phyloP scores from a whole-genome alignment of 2,113 vertebrate genomes.

The Sorex araneus region DNA sequence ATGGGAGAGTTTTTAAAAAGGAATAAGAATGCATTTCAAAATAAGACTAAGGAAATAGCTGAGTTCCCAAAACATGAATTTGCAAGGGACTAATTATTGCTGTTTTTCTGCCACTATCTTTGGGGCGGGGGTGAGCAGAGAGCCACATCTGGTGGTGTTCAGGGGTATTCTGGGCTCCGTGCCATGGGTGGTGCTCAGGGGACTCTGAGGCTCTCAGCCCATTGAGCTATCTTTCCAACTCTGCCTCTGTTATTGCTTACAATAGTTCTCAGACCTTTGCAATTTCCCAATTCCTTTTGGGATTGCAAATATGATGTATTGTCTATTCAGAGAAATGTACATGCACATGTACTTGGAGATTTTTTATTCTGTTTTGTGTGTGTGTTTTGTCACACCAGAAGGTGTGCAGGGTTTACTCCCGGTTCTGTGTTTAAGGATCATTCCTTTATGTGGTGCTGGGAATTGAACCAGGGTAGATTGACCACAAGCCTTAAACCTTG shows the following conservation, averaged over 20 bases:
- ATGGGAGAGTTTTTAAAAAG: background rate
- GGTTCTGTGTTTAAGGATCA: too few species aligned
- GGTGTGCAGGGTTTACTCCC: too few species aligned
- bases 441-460: too few species aligned
- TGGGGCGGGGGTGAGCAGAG: too few species aligned
- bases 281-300: background rate
- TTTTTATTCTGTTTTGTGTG: background rate
- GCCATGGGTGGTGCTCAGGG: too few species aligned
- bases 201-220: too few species aligned
- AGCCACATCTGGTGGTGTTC: too few species aligned
- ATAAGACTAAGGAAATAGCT: background rate
- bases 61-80: conserved; percentile 26
- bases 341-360: background rate
- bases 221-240: too few species aligned
- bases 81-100: background rate
- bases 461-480: too few species aligned
- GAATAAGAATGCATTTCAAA: conserved; percentile 32
- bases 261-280: background rate
- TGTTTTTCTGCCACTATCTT: conserved; percentile 42
- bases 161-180: too few species aligned
- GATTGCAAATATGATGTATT: conserved; percentile 49
- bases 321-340: background rate
- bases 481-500: too few species aligned
- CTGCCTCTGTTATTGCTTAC: background rate
- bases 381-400: too few species aligned